A percentile compares a stretch with the other conserved stretches of the same genome.
Conservation (phyloP, 2,113 vertebrate species). For the Aptenodytes forsteri region DNA sequence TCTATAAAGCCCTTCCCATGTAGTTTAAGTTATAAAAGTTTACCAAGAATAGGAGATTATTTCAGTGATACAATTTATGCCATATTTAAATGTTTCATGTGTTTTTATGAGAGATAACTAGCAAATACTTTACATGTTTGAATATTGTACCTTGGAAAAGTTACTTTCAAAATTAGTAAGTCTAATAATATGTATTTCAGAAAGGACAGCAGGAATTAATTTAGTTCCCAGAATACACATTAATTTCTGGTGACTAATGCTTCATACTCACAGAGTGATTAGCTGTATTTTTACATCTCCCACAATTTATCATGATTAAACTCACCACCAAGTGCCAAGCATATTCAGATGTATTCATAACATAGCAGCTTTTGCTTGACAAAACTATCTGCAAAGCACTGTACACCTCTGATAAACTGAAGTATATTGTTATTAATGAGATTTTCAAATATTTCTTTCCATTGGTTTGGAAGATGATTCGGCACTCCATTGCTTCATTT, state of each 20-base stretch:
- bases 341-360: neutral
- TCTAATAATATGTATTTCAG: neutral
- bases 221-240: neutral
- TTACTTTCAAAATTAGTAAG: neutral
- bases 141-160: neutral
- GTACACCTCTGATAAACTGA: neutral
- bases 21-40: neutral
- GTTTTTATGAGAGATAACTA: neutral
- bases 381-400: neutral
- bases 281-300: neutral
- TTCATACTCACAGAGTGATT: neutral
- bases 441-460: neutral
- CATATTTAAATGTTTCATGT: neutral
- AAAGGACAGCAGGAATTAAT: neutral
- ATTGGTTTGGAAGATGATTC: neutral
- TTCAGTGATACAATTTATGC: neutral
- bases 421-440: neutral
- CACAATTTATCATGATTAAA: neutral
- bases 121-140: neutral
- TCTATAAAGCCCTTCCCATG: neutral
- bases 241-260: slow-evolving; percentile 10
- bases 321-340: neutral
- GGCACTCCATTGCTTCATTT: neutral
- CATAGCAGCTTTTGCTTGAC: neutral
- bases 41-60: neutral